Evolutionary conservation across 2,888 invertebrate species (phyloP), one percentile per base, ranked within the genome.

Genomic region (Agrochola lychnidis): DNA sequence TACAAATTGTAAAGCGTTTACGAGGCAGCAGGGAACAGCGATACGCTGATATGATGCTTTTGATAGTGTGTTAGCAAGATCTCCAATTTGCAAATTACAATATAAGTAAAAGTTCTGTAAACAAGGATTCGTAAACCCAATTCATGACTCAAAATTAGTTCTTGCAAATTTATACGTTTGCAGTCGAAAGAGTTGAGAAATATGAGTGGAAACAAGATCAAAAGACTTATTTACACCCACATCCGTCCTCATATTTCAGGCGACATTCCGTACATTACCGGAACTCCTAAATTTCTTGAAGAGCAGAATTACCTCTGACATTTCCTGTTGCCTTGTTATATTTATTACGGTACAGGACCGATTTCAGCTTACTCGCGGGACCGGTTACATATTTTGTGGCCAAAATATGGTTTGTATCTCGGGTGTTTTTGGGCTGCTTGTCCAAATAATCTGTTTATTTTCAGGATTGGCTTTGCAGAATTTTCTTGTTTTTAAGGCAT

Each of bases 291-390:
- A 84, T 80, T 76, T 78, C 76, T 78, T 73, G 78, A 76, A 77
- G 71, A 81, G 68, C 73, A 51, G 70, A 87, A 84, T 87, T 87
- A 78, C 84, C 68, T 78, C 74, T 81, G 73, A 73, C 68, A 56
- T 84, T 78, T 75, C 81, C 80, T 85, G 84, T 87, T 80, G 81
- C 78, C 77, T 73, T 81, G 76, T 53, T 61, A 78, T 77, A 88
- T 85, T 90, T 90, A 90, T 89, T 84, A 81, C 76, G 89, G 84
- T 87, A 70, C 73, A 69, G 69, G 84, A 74, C 74, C 30, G 71
- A 81, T 76, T 82, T 56, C 53, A 67, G 76, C 57, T 79, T 51
- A 66, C 83, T 76, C 67, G 56, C 40, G 85, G 79, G 79, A 78
- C 73, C 48, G 51, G 71, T 83, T 71, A 70, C 75, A 79, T 81